Base-by-base conservation (phyloP, 2,888 invertebrate genomes). In the Polietes domitor region DNA sequence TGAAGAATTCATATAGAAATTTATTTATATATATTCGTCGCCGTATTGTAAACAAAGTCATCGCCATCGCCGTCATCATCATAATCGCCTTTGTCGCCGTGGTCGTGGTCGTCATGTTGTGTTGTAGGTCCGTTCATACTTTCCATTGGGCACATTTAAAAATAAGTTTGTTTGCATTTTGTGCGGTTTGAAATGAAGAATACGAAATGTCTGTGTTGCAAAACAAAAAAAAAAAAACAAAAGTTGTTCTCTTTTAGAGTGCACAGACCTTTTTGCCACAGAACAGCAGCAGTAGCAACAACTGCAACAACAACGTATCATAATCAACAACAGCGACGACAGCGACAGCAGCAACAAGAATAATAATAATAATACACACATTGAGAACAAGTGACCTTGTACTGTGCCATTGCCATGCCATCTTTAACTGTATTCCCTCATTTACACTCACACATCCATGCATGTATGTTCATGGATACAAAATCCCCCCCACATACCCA, bases 341-440 rank as follows among this genome's bases (percentile, higher is more conserved):
- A 72, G 79, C 26, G 72, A 53, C 76, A 37, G 32, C 32, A 75
- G 58, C 72, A 58, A 65, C n/a, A 75, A 82, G 41, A 24, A 70
- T 75, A 75, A 65, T 50, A 81, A 71, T 50, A 47, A 43, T 26
- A 50, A 47, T n/a, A 71, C 80, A 77, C 77, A 80, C 77, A 77
- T 41, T 63, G 76, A 83, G 68, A 65, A 65, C 41, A 84, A 84
- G 81, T 84, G 84, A 84, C 84, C 84, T 84, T 84, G 84, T 84
- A 84, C 81, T 77, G 84, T 81, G 84, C 81, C 84, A 84, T 84
- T 84, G 84, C 81, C 84, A 71, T 75, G 63, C 73, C 79, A 78
- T 84, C 84, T 79, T 84, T 84, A 84, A 84, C 84, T 84, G 84
- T 84, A 79, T 81, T 81, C 78, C 80, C 76, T 81, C 81, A 81